phyloP scores from a whole-genome alignment of 2,797 vertebrate genomes.

The Gymnocypris eckloni region DNA sequence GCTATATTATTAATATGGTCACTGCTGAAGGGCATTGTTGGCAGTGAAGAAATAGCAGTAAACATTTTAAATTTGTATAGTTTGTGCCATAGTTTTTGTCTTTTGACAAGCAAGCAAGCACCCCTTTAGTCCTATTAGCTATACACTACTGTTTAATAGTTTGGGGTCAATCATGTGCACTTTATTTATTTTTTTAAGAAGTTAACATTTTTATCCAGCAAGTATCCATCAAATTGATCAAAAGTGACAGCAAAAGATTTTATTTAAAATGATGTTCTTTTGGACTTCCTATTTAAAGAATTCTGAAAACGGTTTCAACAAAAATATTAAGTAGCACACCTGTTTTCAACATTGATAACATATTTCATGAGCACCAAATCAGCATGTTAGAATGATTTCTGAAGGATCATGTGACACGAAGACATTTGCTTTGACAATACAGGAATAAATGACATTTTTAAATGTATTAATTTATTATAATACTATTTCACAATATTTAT shows the following conservation, averaged over 20 bases:
- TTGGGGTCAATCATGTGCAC: not conserved
- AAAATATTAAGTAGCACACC: too few species aligned
- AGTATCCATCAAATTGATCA: not conserved
- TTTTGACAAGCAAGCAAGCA: not conserved
- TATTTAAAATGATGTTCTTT: too few species aligned
- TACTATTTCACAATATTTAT: not conserved
- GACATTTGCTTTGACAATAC: not conserved
- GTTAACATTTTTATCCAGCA: not conserved
- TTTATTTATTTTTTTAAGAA: not conserved
- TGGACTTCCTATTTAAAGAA: too few species aligned
- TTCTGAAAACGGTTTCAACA: too few species aligned
- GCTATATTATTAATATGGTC: slow-evolving; percentile 2
- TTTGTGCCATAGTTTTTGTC: not conserved
- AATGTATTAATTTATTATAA: not conserved
- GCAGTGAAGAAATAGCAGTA: not conserved
- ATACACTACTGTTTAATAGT: not conserved
- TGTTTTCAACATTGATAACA: too few species aligned
- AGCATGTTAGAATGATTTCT: not conserved
- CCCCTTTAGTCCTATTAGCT: not conserved
- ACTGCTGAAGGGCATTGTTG: not conserved
- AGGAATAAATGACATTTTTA: not conserved
- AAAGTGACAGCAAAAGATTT: too few species aligned
- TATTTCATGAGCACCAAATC: too few species aligned
- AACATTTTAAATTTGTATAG: not conserved
- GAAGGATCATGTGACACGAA: not conserved